These are phyloP conservation scores for Stictonetta naevosa DNA, from an alignment of 2,113 vertebrate species.

Conservation along the genomic window DNA sequence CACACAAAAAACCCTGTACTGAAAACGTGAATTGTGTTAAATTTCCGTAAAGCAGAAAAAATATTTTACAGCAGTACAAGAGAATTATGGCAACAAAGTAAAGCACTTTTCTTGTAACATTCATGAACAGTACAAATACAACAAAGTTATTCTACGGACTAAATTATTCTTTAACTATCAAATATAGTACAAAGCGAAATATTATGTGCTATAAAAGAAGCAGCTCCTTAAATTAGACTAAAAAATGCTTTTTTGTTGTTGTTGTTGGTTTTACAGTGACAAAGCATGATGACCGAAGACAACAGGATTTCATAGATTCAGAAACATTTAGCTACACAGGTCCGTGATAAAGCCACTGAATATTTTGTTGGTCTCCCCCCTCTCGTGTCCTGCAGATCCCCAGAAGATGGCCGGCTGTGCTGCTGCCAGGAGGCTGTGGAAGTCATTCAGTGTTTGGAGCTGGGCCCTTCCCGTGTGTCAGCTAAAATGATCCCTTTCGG, in stretches of 20 bases:
- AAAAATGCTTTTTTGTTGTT: conserved; percentile 66
- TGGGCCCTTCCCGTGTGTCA: conserved; percentile 10
- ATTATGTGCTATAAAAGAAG: conserved; percentile 84
- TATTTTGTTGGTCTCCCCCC: conserved; percentile 19
- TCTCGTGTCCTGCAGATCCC: conserved; percentile 43
- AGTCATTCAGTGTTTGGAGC: conserved; percentile 45
- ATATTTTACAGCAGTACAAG: conserved; percentile 81
- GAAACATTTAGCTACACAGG: conserved; percentile 77
- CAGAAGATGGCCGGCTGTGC: not conserved
- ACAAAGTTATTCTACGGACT: conserved; percentile 78
- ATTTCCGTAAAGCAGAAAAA: conserved; percentile 74
- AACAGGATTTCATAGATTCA: conserved; percentile 64
- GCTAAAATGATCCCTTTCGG: conserved; percentile 32
- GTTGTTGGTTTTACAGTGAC: conserved; percentile 76
- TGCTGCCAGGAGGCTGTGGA: conserved; percentile 34
- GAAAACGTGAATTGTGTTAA: conserved; percentile 68
- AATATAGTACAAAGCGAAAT: conserved; percentile 85
- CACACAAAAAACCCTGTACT: conserved; percentile 68
- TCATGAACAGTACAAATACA: conserved; percentile 84
- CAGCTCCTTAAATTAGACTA: conserved; percentile 84
- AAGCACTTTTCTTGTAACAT: conserved; percentile 84
- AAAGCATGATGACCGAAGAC: conserved; percentile 76
- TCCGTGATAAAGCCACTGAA: conserved; percentile 70
- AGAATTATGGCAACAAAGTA: conserved; percentile 82
- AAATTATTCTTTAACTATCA: conserved; percentile 83